These are phyloP conservation scores for Entomobrya multifasciata DNA, from an alignment of 2,888 invertebrate genomes.

Conservation along the genomic window DNA sequence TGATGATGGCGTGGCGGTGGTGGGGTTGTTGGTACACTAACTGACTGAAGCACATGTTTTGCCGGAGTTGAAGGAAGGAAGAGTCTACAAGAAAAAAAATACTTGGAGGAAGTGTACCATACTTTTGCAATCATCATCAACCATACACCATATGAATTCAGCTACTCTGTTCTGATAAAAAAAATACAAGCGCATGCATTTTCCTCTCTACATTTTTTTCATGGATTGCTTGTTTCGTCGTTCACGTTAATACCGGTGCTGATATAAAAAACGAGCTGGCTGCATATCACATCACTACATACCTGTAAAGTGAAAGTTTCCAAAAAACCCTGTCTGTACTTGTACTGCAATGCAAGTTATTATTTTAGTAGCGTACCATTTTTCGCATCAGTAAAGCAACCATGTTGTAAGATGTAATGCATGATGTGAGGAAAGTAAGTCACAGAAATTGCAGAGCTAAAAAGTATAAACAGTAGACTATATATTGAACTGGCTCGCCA, in stretches of 20 bases:
- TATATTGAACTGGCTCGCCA: slow-evolving; percentile 45
- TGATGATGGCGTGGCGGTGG: too few species aligned
- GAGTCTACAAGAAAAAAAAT: not conserved
- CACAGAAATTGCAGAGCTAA: slow-evolving; percentile 49
- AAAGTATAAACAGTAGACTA: slow-evolving; percentile 3
- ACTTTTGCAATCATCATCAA: slow-evolving; percentile 30
- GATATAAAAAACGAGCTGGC: slow-evolving; percentile 25
- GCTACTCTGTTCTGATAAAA: slow-evolving; percentile 11
- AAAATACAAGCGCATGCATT: slow-evolving; percentile 2
- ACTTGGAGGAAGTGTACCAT: slow-evolving; percentile 8
- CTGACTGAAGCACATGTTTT: slow-evolving; percentile 34
- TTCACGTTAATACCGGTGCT: not conserved
- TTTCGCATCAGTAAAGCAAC: not conserved
- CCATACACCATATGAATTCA: slow-evolving; percentile 10
- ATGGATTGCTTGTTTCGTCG: not conserved
- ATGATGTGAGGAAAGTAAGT: slow-evolving; percentile 5
- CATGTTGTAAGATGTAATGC: not conserved
- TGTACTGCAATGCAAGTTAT: slow-evolving; percentile 33
- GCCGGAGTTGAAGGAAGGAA: not conserved
- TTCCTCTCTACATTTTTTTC: too few species aligned
- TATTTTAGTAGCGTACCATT: slow-evolving; percentile 38
- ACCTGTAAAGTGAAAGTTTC: slow-evolving; percentile 21
- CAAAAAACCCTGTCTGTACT: too few species aligned
- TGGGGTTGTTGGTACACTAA: too few species aligned
- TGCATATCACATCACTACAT: slow-evolving; percentile 28